These are phyloP conservation scores for Euthynnus affinis DNA, from an alignment of 2,797 vertebrate species.

Conservation along the genomic window DNA sequence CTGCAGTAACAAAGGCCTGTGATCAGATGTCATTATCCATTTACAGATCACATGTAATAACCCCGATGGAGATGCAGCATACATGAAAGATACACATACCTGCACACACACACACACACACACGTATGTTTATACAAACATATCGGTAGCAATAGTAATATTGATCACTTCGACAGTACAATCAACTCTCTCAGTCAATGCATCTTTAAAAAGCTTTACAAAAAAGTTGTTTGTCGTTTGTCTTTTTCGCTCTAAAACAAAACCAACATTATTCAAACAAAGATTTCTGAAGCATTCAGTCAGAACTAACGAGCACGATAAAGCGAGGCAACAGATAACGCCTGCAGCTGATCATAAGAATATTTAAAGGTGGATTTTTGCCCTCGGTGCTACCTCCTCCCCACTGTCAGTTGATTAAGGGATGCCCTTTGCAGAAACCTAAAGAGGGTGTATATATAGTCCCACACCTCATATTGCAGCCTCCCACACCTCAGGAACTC, in stretches of 20 bases:
- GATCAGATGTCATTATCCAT: too few relatives aligned
- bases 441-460: conserved; percentile 47
- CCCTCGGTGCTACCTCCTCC: conserved; percentile 8
- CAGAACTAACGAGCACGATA: conserved; percentile 18
- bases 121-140: too few relatives aligned
- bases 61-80: too few relatives aligned
- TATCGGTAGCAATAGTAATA: neutral
- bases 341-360: conserved; percentile 11
- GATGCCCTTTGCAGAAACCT: conserved; percentile 68
- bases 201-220: neutral
- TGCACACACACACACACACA: too few relatives aligned
- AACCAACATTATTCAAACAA: neutral
- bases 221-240: neutral
- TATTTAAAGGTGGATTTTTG: conserved; percentile 46
- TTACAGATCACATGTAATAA: too few relatives aligned
- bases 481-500: conserved; percentile 46
- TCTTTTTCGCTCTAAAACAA: conserved; percentile 11
- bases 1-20: too few relatives aligned
- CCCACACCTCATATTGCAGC: conserved; percentile 67
- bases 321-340: neutral
- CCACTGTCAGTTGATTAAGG: conserved; percentile 63
- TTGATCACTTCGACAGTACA: neutral
- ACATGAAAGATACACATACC: too few relatives aligned
- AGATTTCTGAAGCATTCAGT: conserved; percentile 5
- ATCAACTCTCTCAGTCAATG: neutral